Base-by-base conservation (phyloP, 2,888 invertebrate species). In the Drosophila formosana region DNA sequence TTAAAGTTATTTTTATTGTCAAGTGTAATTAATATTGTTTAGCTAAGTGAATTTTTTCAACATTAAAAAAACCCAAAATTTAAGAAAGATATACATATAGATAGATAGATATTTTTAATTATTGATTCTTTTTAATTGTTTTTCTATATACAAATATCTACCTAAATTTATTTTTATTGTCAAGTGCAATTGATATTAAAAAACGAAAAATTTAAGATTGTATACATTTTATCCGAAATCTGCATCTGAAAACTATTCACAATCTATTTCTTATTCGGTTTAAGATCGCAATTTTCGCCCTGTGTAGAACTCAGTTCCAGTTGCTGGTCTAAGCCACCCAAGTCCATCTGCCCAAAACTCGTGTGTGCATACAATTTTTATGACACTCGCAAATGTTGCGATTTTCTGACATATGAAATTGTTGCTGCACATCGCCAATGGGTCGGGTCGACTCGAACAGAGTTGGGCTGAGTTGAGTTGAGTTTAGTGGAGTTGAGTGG, bases 361-460 rank as follows among this genome's bases (percentile, higher is more conserved):
- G 13, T 49, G 50, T 74, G 60, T 79, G 72, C 82, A 89, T 86
- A 88, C 87, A 89, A 83, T 88, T 86, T 86, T 86, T 86, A 86
- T 86, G 86, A 86, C 90, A 86, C 85, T 89, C 78, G 79, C 90
- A 89, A 89, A 89, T 89, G 90, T 75, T 89, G 75, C 85, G 83
- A 86, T 81, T 72, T 65, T 70, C 46, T 57, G 70, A 76, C 78
- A 84, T 87, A 78, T 81, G 73, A 70, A 75, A 72, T 64, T 64
- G 66, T 65, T 75, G 68, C 61, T 81, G 88, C 84, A 80, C 89
- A 82, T 69, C 52, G 25, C 28, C 60, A 78, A 73, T 73, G 72
- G 66, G 34, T 72, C 30, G 66, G 34, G 34, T 13, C 26, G 18
- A 11, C 11, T 25, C 18, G 13, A 41, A 7, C 47, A 41, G 55